Conservation (phyloP, 2,797 vertebrate species). For the Pseudochaenichthys georgianus region DNA sequence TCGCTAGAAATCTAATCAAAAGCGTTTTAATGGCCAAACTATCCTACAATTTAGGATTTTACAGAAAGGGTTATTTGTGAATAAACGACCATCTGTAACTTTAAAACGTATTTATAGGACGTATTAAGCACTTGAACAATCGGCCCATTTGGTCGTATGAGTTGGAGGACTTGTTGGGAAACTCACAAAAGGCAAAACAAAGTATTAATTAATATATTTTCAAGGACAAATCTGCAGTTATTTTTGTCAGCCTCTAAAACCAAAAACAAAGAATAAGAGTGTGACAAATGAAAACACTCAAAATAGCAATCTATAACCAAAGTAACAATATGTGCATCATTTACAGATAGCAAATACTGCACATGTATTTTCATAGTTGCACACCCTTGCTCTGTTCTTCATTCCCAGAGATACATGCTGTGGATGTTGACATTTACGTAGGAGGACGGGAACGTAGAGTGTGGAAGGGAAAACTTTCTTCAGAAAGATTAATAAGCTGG, state of each 20-base stretch:
- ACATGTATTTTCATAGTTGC: conserved; percentile 10
- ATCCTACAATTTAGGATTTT: no score
- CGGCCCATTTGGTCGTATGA: no score
- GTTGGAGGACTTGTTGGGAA: no score
- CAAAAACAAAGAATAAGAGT: not conserved
- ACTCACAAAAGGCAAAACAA: conserved; percentile 1
- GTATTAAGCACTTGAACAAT: no score
- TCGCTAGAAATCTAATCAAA: no score
- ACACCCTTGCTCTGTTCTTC: conserved; percentile 15
- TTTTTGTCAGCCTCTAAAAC: not conserved
- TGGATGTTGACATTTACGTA: conserved; percentile 38
- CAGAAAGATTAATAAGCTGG: conserved; percentile 39
- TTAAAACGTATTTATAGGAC: no score
- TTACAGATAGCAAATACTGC: not conserved
- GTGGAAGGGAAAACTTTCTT: conserved; percentile 39
- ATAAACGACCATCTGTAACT: no score
- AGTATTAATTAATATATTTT: not conserved
- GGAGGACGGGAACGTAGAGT: conserved; percentile 25
- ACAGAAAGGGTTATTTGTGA: no score
- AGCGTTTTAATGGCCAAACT: no score
- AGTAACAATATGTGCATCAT: not conserved
- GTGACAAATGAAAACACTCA: not conserved
- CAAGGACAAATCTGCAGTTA: not conserved
- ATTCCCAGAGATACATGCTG: conserved; percentile 9
- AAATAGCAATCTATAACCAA: not conserved